Base-by-base conservation (phyloP, 2,113 vertebrate species). In the Archocentrus centrarchus region DNA sequence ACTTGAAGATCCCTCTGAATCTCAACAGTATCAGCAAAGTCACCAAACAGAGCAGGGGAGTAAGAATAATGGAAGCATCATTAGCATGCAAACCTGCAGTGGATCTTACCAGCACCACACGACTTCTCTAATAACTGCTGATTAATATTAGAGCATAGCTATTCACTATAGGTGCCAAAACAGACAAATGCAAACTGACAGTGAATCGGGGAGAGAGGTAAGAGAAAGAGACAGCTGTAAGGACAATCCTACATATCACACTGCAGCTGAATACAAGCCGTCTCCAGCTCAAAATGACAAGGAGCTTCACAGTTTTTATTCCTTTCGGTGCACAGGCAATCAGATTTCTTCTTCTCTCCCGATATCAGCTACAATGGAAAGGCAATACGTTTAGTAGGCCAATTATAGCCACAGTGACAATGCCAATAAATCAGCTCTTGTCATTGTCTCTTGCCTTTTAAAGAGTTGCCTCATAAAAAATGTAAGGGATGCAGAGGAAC, bases 351-450 rank as follows among this genome's bases (percentile, higher is more conserved):
- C 18, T 11, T 79, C 70, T 86, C 59, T 37, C 17, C 18, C 11
- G 0, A 39, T 37, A 79, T 76, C 83, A 79, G 66, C 41, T 63
- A 44, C 77, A 79, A 78, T 8, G 59, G 77, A 80, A 78, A 75
- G 55, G 58, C 66, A 80, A 77, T 80, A 17, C n/a, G 86, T 89
- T 84, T 77, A 87, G 91, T 79, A 50, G 70, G 55, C 58, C 81
- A 87, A 90, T 89, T 83, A 86, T 27, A 92, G 53, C 55, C 24
- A 18, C 62, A 37, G 79, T 77, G 86, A 84, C 89, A 88, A 78
- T 4, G 62, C 75, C 55, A 75, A 76, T 83, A 81, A 82, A 91
- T 92, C 80, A 84, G 77, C 55, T 79, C 68, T 89, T 64, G 82
- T 85, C 89, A 47, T 77, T 81, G 79, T 73, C 32, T 88, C 61